Evolutionary conservation across 2,888 invertebrate species (phyloP).

Genomic region (Rugalucina vietnamica): DNA sequence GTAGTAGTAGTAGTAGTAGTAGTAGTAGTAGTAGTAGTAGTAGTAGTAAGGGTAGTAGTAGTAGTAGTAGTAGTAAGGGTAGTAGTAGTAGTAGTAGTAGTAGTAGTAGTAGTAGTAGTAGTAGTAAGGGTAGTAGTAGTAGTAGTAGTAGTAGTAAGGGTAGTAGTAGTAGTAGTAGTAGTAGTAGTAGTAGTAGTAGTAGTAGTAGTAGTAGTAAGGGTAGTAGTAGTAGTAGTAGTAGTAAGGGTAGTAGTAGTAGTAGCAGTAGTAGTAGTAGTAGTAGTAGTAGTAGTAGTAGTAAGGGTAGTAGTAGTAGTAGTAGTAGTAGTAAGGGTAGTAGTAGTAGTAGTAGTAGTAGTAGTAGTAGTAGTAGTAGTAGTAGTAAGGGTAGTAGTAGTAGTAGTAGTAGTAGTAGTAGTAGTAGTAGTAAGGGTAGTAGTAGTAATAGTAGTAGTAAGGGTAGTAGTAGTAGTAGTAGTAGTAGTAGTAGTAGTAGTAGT

Average conservation of each 20-base stretch:
- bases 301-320: background rate
- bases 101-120: background rate
- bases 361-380: conserved; percentile 19
- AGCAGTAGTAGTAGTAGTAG: background rate
- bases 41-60: conserved; percentile 31
- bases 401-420: background rate
- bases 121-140: background rate
- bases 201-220: background rate
- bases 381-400: conserved; percentile 11
- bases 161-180: background rate
- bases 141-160: background rate
- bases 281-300: background rate
- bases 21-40: conserved; percentile 20
- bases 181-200: background rate
- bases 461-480: conserved; percentile 24
- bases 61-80: conserved; percentile 6
- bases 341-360: conserved; percentile 22
- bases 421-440: conserved; percentile 6
- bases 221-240: background rate
- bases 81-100: background rate
- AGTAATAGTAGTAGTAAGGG: conserved; percentile 16
- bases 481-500: conserved; percentile 17
- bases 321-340: background rate
- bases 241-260: background rate
- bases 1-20: conserved; percentile 23